Base-by-base conservation (phyloP, 2,797 vertebrate genomes). In the Scyliorhinus canicula region DNA sequence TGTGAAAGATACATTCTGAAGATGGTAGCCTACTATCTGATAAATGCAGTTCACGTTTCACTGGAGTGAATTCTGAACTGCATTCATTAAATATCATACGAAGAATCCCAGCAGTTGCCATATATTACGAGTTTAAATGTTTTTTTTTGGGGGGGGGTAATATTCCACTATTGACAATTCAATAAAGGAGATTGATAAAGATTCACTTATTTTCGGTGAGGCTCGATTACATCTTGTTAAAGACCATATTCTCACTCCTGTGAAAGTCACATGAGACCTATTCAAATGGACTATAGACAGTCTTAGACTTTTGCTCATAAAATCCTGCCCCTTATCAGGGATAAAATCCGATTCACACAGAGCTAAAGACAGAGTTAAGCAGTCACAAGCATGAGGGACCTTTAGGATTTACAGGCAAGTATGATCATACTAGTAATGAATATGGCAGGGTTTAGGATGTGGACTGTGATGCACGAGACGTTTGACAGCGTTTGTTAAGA, bases 151-250 rank as follows among this genome's bases (percentile, higher is more conserved):
- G 24, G n/a, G 5, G 16, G 55, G 67, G 65, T 21, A 24, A 52
- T 94, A 40, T 52, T 74, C 14, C 12, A 50, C 35, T 94, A 21
- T 35, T 74, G 67, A 94, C 28, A n/a, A 52, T 94, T 94, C 67
- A 69, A 50, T 93, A 69, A 67, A 71, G 63, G 63, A 93, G 91
- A 93, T 55, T 71, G 40, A 52, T 74, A 55, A 94, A 71, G 67
- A 28, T 94, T 94, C 93, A 74, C 31, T 94, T 94, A 35, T 74
- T 94, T 74, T 94, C 28, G 16, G 67, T 55, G 40, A 47, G 91
- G 5, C 65, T 93, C 11, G 44, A 60, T 93, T 44, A 93, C 67
- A 71, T 71, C 91, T 65, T 52, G 44, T 55, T 69, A 44, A 93
- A 69, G 63, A 44, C 91, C 31, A 50, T 94, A 52, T 74, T 55